Evolutionary conservation across 1,140 invertebrate genomes (phyloP).

Genomic region (Camponotus pennsylvanicus): DNA sequence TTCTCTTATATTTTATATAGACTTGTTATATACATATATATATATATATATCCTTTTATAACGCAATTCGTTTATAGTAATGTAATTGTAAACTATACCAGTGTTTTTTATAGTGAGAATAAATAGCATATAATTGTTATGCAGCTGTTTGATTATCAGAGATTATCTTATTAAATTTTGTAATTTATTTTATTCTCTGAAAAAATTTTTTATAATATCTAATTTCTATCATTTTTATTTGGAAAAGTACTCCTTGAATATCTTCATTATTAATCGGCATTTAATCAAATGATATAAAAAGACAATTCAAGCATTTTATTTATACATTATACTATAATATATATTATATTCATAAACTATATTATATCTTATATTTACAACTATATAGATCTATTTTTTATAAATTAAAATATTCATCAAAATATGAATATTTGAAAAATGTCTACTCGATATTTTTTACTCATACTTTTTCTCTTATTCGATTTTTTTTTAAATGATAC

Average conservation of each 20-base stretch:
- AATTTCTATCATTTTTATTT: not conserved
- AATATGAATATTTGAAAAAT: too few species aligned
- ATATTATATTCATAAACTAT: too few species aligned
- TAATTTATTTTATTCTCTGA: not conserved
- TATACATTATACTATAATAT: too few species aligned
- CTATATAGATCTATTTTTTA: too few species aligned
- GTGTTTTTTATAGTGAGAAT: conserved; percentile 66
- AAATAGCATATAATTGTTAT: conserved; percentile 48
- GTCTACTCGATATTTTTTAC: too few species aligned
- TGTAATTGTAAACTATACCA: conserved; percentile 56
- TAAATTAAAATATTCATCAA: too few species aligned
- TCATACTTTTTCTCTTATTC: too few species aligned
- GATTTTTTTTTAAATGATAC: too few species aligned
- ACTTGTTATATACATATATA: conserved; percentile 3
- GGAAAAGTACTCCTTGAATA: not conserved
- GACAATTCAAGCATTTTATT: too few species aligned
- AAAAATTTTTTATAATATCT: not conserved
- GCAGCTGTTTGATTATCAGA: not conserved
- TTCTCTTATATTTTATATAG: conserved; percentile 20
- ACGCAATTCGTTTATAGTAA: not conserved
- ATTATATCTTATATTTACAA: too few species aligned
- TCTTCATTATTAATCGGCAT: not conserved
- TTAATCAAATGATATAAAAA: too few species aligned
- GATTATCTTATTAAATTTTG: conserved; percentile 1
- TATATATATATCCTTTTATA: conserved; percentile 18